Evolutionary conservation across 2,888 invertebrate genomes (phyloP).

Genomic region (Leptopilina syphax): DNA sequence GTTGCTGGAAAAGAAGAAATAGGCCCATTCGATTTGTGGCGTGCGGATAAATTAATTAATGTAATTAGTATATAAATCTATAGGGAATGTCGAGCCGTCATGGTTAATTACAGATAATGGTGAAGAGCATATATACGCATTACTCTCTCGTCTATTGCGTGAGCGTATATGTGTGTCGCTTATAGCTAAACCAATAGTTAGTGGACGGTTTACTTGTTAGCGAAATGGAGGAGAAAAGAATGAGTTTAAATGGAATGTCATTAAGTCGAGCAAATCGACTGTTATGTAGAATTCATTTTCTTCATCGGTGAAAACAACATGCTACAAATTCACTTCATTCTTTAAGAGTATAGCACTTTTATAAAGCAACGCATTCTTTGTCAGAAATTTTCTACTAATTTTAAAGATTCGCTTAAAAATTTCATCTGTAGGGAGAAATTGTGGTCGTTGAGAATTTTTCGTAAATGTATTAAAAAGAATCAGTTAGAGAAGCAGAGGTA

Average conservation of each 20-base stretch:
- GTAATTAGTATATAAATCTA: conserved; percentile 48
- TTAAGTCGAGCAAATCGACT: conserved; percentile 23
- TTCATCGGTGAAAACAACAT: neutral
- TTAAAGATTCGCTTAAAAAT: neutral
- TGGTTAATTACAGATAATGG: conserved; percentile 46
- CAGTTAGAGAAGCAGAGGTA: no score
- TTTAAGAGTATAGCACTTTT: neutral
- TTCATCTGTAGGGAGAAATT: neutral
- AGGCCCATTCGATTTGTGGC: conserved; percentile 22
- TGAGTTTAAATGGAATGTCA: conserved; percentile 27
- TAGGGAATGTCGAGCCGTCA: conserved; percentile 46
- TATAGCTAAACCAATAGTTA: neutral
- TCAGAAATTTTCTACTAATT: neutral
- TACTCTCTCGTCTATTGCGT: conserved; percentile 3
- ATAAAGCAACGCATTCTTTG: neutral
- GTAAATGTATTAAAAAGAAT: no score
- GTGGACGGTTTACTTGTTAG: conserved; percentile 24
- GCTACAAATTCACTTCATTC: conserved; percentile 11
- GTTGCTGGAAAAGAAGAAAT: conserved; percentile 14
- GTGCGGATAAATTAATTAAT: conserved; percentile 46
- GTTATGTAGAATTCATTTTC: conserved; percentile 30
- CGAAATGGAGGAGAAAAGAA: conserved; percentile 23
- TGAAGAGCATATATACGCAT: conserved; percentile 21
- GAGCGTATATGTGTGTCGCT: neutral
- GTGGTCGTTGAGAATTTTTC: neutral